Evolutionary conservation across 92 coral and sea anemone genomes (phyloP).

Genomic region (Epizoanthus fatuus): DNA sequence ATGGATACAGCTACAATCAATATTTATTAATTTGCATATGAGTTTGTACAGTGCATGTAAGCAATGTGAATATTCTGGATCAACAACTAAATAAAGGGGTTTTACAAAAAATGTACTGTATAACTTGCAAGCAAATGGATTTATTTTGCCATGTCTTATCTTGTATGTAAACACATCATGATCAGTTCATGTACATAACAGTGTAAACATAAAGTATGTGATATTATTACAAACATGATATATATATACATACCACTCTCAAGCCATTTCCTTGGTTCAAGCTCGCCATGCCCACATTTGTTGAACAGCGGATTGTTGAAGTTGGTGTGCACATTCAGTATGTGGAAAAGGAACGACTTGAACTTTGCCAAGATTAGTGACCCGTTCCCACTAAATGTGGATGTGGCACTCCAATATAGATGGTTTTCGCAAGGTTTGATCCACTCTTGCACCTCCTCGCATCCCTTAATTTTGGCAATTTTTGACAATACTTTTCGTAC

Average conservation of each 20-base stretch:
- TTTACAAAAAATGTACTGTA: no score
- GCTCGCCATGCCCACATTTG: conserved; percentile 65
- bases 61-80: neutral
- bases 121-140: no score
- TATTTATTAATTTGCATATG: neutral
- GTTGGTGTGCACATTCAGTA: conserved; percentile 46
- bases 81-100: no score
- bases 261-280: conserved; percentile 55
- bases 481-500: no score
- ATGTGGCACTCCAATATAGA: conserved; percentile 63
- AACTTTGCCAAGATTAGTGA: conserved; percentile 57
- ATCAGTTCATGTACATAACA: no score
- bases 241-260: conserved; percentile 33
- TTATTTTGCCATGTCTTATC: neutral
- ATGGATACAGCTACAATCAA: neutral
- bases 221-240: neutral
- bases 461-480: no score
- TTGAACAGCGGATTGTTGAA: conserved; percentile 52
- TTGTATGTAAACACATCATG: neutral
- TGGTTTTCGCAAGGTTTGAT: conserved; percentile 60
- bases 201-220: neutral
- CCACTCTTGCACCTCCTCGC: conserved; percentile 22
- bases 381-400: conserved; percentile 55
- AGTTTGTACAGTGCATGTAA: neutral
- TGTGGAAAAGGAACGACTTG: conserved; percentile 49